Evolutionary conservation across 2,888 invertebrate genomes (phyloP).

Genomic region (Melinaea marsaeus): DNA sequence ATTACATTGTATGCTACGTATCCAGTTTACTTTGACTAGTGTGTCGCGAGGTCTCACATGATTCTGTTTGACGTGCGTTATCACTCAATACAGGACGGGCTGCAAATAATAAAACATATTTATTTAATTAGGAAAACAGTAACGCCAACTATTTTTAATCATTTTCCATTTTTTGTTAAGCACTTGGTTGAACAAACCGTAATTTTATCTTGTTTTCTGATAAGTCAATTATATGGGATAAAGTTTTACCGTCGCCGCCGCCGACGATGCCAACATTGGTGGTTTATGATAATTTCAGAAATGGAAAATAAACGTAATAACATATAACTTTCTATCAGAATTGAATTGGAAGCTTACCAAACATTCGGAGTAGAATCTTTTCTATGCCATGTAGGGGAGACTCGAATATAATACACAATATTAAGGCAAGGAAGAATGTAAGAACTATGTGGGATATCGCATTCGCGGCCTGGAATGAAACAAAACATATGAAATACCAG

Average conservation of each 20-base stretch:
- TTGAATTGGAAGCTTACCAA: conserved; percentile 51
- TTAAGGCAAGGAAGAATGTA: conserved; percentile 79
- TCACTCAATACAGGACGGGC: conserved; percentile 62
- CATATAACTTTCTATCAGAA: conserved; percentile 8
- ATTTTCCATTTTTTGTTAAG: too few relatives aligned
- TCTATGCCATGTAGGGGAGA: conserved; percentile 85
- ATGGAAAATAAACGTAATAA: conserved; percentile 1
- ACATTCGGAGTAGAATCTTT: conserved; percentile 78
- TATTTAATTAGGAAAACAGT: not conserved
- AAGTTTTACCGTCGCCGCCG: not conserved
- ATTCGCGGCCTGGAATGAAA: conserved; percentile 70
- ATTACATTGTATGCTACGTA: conserved; percentile 43
- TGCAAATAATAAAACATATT: conserved; percentile 40
- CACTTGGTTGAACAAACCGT: too few relatives aligned
- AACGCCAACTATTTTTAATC: too few relatives aligned
- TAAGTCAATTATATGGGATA: not conserved
- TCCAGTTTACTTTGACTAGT: conserved; percentile 72
- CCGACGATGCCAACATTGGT: not conserved
- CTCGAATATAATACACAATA: conserved; percentile 83
- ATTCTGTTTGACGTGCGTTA: conserved; percentile 48
- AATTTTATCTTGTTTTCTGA: too few relatives aligned
- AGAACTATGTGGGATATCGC: conserved; percentile 77
- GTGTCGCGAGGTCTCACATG: conserved; percentile 54
- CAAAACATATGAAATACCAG: not conserved
- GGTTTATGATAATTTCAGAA: conserved; percentile 4